A percentile compares a stretch with the other conserved stretches of the same genome.
phyloP scores from a whole-genome alignment of 1,140 invertebrate genomes.

The Megalonaias nervosa region DNA sequence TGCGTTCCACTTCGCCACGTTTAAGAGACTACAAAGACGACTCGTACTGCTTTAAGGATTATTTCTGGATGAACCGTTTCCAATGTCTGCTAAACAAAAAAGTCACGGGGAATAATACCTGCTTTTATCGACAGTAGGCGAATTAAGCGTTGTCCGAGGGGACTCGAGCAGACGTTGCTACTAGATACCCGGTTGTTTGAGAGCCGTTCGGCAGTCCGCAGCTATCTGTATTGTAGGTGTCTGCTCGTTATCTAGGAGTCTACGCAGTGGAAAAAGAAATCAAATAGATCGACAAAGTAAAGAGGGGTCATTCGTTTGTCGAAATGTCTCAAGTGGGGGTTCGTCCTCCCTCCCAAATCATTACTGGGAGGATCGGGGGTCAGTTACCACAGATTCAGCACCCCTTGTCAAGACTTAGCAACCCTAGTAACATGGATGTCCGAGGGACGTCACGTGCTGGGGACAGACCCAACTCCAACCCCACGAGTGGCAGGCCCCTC shows the following conservation, averaged over 20 bases:
- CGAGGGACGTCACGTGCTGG: constrained; percentile 61
- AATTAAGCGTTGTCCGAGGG: constrained; percentile 42
- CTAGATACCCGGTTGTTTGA: constrained; percentile 47
- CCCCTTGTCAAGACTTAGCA: constrained; percentile 60
- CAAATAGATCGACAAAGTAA: no score
- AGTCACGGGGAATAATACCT: constrained; percentile 53
- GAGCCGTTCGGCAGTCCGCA: background rate
- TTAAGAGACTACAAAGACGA: constrained; percentile 15
- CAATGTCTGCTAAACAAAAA: constrained; percentile 51
- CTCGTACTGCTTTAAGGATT: constrained; percentile 22
- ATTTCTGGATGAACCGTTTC: constrained; percentile 50
- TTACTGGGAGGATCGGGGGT: constrained; percentile 35
- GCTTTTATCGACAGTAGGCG: constrained; percentile 46
- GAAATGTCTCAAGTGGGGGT: constrained; percentile 59
- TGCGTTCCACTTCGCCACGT: no score
- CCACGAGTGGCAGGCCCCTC: constrained; percentile 53
- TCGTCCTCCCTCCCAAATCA: constrained; percentile 47
- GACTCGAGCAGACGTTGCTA: constrained; percentile 56
- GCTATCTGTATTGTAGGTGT: no score
- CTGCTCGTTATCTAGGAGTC: no score
- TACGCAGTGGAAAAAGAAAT: no score
- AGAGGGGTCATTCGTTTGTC: background rate
- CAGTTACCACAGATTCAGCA: constrained; percentile 61
- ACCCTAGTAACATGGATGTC: constrained; percentile 61
- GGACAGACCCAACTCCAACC: constrained; percentile 50